Base-by-base conservation (phyloP, 2,113 vertebrate genomes). In the Strigops habroptila region DNA sequence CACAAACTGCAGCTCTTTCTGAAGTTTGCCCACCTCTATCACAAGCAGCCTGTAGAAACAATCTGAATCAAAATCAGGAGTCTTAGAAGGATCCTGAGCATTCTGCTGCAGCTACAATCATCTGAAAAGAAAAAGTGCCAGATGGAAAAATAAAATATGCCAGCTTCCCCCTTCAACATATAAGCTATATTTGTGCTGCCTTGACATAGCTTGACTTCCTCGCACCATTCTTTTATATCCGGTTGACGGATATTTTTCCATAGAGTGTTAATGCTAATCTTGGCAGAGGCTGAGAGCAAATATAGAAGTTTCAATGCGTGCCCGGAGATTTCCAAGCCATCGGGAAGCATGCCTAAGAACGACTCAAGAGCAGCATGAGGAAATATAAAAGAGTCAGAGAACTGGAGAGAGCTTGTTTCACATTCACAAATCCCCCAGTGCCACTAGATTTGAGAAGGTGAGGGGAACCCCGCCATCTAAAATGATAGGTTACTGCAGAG, bases 171-270 rank as follows among this genome's bases (percentile, higher is more conserved):
- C 81, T 68, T 16, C 63, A 63, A 55, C 0, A 1, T 60, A n/a
- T 43, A 71, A 71, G 81, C 91, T 83, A 43, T 71, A 82, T 89
- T 83, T 91, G 91, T 86, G 91, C 91, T 95, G 93, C 85, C 64
- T 76, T 37, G 93, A 91, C 95, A 91, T 49, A 52, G 91, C 95
- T 91, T 46, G 22, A 48, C 85, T 95, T 95, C 93, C 95, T 93
- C 52, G 3, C 95, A 83, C 95, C 91, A 80, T 93, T 95, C 93
- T 93, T 95, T 91, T 63, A 73, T 64, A 91, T 95, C 95, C 95
- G 88, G 91, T 80, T 91, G 93, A 91, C 77, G 95, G 95, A 91
- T 91, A 95, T 95, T 96, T 96, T 96, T 96, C 95, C 95, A 86
- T 86, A 16, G 62, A 91, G 81, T 49, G 81, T 68, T 76, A 80